Evolutionary conservation across 1,140 invertebrate species (phyloP).

Genomic region (Papilio aristodemus): DNA sequence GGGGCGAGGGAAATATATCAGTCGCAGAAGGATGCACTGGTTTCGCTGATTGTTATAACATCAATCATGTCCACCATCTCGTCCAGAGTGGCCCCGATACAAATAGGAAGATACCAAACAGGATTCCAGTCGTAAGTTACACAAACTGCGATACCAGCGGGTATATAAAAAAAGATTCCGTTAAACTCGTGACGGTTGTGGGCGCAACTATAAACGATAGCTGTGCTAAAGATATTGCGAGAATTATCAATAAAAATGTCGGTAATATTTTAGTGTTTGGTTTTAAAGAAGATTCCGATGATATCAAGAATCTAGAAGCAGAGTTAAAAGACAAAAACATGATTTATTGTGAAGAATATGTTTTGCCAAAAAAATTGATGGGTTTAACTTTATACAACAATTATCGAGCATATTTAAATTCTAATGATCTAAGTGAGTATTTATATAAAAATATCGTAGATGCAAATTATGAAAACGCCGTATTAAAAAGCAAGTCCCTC

Average conservation of each 20-base stretch:
- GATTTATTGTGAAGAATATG: slow-evolving; percentile 33
- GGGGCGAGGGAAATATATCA: slow-evolving; percentile 46
- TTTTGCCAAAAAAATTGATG: slow-evolving; percentile 32
- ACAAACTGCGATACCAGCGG: slow-evolving; percentile 41
- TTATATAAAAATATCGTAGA: slow-evolving; percentile 33
- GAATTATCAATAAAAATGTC: slow-evolving; percentile 37
- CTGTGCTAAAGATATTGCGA: slow-evolving; percentile 42
- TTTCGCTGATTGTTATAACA: slow-evolving; percentile 44
- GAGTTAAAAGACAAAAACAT: slow-evolving; percentile 36
- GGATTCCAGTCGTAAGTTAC: slow-evolving; percentile 44
- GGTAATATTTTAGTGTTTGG: slow-evolving; percentile 44
- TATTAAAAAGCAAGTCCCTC: slow-evolving; percentile 35
- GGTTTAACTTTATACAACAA: slow-evolving; percentile 38
- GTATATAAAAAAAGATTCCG: slow-evolving; percentile 45
- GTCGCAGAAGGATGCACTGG: slow-evolving; percentile 32
- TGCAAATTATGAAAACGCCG: slow-evolving; percentile 36
- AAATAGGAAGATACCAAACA: slow-evolving; percentile 44
- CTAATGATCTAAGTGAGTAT: slow-evolving; percentile 31
- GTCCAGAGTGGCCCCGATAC: slow-evolving; percentile 43
- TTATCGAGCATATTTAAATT: slow-evolving; percentile 39
- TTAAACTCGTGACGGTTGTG: slow-evolving; percentile 42
- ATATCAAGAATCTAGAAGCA: slow-evolving; percentile 39
- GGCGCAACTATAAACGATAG: slow-evolving; percentile 44
- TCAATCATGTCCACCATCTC: slow-evolving; percentile 43
- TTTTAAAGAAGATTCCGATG: slow-evolving; percentile 35